Percentiles rank a stretch among this genome's conserved stretches.
phyloP scores from a whole-genome alignment of 2,113 vertebrate species.

The Sporophila hypoxantha region DNA sequence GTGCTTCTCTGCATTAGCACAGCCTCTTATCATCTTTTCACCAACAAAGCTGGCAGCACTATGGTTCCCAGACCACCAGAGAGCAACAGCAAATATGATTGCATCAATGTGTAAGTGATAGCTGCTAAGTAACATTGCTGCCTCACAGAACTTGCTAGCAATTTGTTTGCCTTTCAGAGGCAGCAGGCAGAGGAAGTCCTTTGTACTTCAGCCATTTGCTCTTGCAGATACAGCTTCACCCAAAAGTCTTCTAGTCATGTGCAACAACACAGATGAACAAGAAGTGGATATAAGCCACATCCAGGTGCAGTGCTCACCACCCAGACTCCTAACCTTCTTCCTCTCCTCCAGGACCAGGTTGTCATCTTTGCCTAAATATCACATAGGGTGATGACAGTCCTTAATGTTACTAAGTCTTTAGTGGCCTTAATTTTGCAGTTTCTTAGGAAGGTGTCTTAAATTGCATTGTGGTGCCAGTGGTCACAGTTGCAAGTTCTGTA shows the following conservation, averaged over 20 bases:
- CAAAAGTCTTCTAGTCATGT: background rate
- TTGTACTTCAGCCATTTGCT: background rate
- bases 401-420: background rate
- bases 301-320: background rate
- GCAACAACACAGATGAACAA: background rate
- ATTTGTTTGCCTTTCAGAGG: background rate
- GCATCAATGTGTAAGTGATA: conserved; percentile 88
- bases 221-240: background rate
- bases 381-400: background rate
- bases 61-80: conserved; percentile 92
- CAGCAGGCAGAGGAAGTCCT: background rate
- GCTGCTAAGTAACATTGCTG: background rate
- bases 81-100: conserved; percentile 87
- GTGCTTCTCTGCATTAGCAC: conserved; percentile 82
- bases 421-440: background rate
- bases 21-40: conserved; percentile 87
- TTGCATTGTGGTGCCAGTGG: background rate
- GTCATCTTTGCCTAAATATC: background rate
- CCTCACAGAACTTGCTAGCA: background rate
- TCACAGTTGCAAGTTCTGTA: background rate
- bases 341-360: background rate
- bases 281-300: background rate
- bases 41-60: conserved; percentile 90
- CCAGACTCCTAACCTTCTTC: background rate
- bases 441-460: background rate